Conservation (phyloP, 2,888 invertebrate species). For the Tipula helvola region DNA sequence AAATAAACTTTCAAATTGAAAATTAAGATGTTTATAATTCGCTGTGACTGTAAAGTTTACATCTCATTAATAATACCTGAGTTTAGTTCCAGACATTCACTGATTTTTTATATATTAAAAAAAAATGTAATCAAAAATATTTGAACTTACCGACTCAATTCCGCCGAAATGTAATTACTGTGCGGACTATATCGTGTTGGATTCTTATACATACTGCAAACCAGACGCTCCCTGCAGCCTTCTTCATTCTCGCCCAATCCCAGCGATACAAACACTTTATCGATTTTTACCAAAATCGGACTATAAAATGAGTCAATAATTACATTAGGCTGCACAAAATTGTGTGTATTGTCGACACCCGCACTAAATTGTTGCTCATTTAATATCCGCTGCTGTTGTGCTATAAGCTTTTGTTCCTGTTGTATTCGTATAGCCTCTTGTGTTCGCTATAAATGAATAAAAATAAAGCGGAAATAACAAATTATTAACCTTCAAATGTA, state of each 20-base stretch:
- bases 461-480: background rate
- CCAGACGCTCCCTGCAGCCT: slow-evolving; percentile 62
- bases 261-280: slow-evolving; percentile 56
- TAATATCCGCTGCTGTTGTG: slow-evolving; percentile 46
- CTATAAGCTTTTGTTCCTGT: slow-evolving; percentile 42
- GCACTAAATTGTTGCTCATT: slow-evolving; percentile 37
- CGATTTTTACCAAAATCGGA: slow-evolving; percentile 63
- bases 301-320: slow-evolving; percentile 57
- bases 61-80: too few relatives aligned
- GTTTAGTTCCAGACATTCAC: too few relatives aligned
- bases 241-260: slow-evolving; percentile 49
- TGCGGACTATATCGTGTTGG: slow-evolving; percentile 71
- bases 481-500: slow-evolving; percentile 8
- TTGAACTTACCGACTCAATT: slow-evolving; percentile 69
- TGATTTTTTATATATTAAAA: too few relatives aligned
- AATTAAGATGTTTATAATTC: too few relatives aligned
- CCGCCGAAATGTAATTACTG: slow-evolving; percentile 75
- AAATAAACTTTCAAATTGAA: too few relatives aligned
- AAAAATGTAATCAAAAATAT: background rate
- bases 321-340: slow-evolving; percentile 13
- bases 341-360: slow-evolving; percentile 18
- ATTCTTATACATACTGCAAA: slow-evolving; percentile 75
- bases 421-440: slow-evolving; percentile 45
- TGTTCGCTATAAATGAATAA: slow-evolving; percentile 27
- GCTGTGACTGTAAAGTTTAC: too few relatives aligned